A percentile compares a stretch with the other conserved stretches of the same genome.
Conservation (phyloP, 92 coral and sea anemone genomes). For the Zoanthus solanderi region DNA sequence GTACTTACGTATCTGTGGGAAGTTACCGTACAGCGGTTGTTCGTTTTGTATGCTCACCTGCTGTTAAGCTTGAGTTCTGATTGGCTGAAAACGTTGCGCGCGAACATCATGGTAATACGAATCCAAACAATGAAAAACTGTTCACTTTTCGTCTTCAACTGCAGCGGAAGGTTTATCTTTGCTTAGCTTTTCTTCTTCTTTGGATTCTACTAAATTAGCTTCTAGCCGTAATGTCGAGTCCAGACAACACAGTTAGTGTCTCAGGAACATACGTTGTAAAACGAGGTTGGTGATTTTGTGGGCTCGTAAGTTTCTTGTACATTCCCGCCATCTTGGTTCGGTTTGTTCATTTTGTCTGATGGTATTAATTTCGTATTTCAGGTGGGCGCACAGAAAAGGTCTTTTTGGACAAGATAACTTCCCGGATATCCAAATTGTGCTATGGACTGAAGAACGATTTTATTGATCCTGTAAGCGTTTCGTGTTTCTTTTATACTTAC, state of each 20-base stretch:
- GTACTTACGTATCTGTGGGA: neutral
- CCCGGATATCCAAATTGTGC: slow-evolving; percentile 83
- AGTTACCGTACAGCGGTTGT: neutral
- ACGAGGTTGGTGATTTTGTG: slow-evolving; percentile 68
- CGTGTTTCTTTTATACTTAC: neutral
- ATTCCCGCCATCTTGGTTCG: slow-evolving; percentile 77
- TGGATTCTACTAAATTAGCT: neutral
- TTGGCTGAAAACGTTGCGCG: slow-evolving; percentile 30
- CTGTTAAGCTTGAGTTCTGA: slow-evolving; percentile 17
- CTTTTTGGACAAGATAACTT: slow-evolving; percentile 88
- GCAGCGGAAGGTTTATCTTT: neutral
- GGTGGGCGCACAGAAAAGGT: slow-evolving; percentile 85
- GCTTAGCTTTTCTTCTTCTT: slow-evolving; percentile 1
- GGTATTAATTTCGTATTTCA: slow-evolving; percentile 44
- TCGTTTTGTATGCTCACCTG: slow-evolving; percentile 9
- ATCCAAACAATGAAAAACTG: neutral
- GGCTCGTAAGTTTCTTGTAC: neutral
- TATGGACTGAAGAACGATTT: slow-evolving; percentile 90
- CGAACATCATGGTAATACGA: slow-evolving; percentile 40
- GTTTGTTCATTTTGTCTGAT: neutral
- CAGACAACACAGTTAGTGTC: slow-evolving; percentile 50
- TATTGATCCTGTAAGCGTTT: slow-evolving; percentile 86
- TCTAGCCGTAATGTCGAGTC: slow-evolving; percentile 57
- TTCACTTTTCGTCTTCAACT: slow-evolving; percentile 52
- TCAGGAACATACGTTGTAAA: slow-evolving; percentile 70